Percentiles rank a stretch among this genome's conserved stretches.
phyloP scores from a whole-genome alignment of 2,113 vertebrate species.

The Ovis aries region ARS-UI_Ramb_v3.0 NC_056080.1:35117001-35117500 shows the following conservation, averaged over 20 bases:
- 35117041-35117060: not conserved
- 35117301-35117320: not conserved
- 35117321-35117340: not conserved
- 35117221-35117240: not conserved
- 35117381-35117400: not conserved
- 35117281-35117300: not conserved
- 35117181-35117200: not conserved
- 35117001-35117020: not conserved
- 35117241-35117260: not conserved
- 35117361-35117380: not conserved
- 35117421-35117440: not conserved
- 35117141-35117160: not conserved
- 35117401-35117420: not conserved
- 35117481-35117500: not conserved
- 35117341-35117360: not conserved
- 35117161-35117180: not conserved
- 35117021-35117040: not conserved
- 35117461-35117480: not conserved
- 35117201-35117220: not conserved
- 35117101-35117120: not conserved
- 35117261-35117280: not conserved
- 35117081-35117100: not conserved
- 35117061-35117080: not conserved
- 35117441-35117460: not conserved
- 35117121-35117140: not conserved